Percentiles rank a stretch among this genome's conserved stretches.
Conservation (phyloP, 2,797 vertebrate species). For the Mormyrus proboscirostris region DNA sequence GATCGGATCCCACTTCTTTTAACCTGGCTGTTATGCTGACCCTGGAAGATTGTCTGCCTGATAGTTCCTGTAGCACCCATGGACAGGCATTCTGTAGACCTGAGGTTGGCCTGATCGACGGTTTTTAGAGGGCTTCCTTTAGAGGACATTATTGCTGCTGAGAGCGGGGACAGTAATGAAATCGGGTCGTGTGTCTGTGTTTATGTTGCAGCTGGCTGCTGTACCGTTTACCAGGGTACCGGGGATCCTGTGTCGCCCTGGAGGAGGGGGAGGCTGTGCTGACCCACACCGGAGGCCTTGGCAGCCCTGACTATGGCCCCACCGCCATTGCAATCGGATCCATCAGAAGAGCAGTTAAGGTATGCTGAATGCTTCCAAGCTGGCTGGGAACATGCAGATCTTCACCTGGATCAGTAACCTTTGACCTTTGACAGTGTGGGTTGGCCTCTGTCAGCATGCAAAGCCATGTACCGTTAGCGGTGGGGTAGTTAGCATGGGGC, state of each 20-base stretch:
- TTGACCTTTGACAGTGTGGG: not conserved
- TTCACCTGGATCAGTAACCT: not conserved
- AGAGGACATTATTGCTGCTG: not conserved
- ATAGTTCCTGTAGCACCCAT: not conserved
- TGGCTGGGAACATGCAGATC: no score
- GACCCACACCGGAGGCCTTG: slow-evolving; percentile 52
- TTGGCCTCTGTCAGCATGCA: not conserved
- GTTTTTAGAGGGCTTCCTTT: not conserved
- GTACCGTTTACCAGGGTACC: slow-evolving; percentile 68
- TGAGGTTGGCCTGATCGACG: slow-evolving; percentile 21
- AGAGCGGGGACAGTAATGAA: not conserved
- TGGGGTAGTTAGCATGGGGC: not conserved
- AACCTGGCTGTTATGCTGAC: not conserved
- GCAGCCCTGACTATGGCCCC: slow-evolving; percentile 35
- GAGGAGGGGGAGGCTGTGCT: slow-evolving; percentile 72
- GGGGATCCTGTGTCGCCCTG: slow-evolving; percentile 63
- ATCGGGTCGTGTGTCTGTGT: slow-evolving; percentile 32
- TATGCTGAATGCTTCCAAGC: slow-evolving; percentile 53
- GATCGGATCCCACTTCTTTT: slow-evolving; percentile 12
- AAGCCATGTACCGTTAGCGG: not conserved
- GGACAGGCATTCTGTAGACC: not conserved
- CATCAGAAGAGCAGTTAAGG: slow-evolving; percentile 67
- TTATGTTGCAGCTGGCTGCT: slow-evolving; percentile 69
- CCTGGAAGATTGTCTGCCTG: not conserved
- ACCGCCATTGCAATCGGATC: slow-evolving; percentile 62